phyloP scores from a whole-genome alignment of 1,140 invertebrate species.

The Apocrypta bakeri region DNA sequence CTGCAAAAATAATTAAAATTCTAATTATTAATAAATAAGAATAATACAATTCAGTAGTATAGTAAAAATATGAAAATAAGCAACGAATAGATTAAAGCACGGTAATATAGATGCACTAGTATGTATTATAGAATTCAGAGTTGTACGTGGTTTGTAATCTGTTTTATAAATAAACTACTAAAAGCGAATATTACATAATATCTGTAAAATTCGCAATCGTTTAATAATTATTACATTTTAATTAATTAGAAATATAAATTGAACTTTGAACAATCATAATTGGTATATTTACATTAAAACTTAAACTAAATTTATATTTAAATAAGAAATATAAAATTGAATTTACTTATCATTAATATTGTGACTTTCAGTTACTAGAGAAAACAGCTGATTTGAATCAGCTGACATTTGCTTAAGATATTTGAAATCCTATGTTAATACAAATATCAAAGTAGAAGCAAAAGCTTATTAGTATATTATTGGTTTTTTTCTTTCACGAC shows the following conservation, averaged over 20 bases:
- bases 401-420: not conserved
- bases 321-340: not conserved
- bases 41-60: not conserved
- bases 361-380: not conserved
- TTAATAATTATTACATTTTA: no score
- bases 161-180: no score
- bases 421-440: not conserved
- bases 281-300: not conserved
- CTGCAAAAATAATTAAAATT: conserved; percentile 77
- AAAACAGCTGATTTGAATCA: conserved; percentile 1
- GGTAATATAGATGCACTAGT: not conserved
- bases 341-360: not conserved
- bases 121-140: no score
- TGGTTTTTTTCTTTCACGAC: not conserved
- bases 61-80: no score
- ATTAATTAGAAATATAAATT: no score
- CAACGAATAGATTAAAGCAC: not conserved
- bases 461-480: not conserved
- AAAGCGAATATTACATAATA: no score
- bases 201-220: no score
- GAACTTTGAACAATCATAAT: no score
- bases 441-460: not conserved
- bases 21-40: not conserved
- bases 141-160: no score
- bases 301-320: not conserved